Evolutionary conservation across 2,888 invertebrate genomes (phyloP), one percentile per base, ranked within the genome.

Genomic region (Actias luna): DNA sequence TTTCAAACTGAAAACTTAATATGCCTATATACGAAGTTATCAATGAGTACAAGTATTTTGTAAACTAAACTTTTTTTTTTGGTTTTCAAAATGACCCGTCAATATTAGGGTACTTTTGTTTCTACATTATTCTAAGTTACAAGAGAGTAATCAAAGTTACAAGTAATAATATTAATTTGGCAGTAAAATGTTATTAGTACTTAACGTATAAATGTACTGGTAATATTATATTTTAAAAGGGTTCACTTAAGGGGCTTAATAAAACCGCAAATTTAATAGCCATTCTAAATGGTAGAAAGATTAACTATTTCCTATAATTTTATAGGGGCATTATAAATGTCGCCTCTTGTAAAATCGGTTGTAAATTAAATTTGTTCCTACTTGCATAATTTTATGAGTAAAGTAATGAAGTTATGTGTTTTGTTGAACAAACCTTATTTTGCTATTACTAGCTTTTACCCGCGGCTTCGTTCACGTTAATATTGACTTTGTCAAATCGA

Each of bases 321-420:
- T 55, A 55, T 29, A 29, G 29, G 5, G 16, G 29, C 29, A 55
- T 18, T 10, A 55, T 55, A 29, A 55, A 27, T 5, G 29, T 16
- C 29, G 18, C n/a, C 29, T 55, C 29, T 29, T 8, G n/a, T 29
- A 55, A 7, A 59, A 46, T n/a, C n/a, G n/a, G 29, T 42, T 59
- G 8, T 59, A 70, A 87, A 46, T 46, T 46, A 22, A 12, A 22
- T 22, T 46, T 22, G 22, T 22, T 22, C 2, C 25, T 25, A 25
- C 25, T 25, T 12, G 16, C 12, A 50, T 16, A 10, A 50, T 50
- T 22, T 50, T 22, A 50, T 50, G 12, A 2, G 46, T 50, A 4
- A 12, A 8, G 18, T 8, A n/a, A 18, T 18, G 18, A 42, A 42
- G 18, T 18, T 7, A n/a, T n/a, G n/a, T n/a, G n/a, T n/a, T n/a